Conservation (phyloP, 2,797 vertebrate species). For the Chelon auratus region DNA sequence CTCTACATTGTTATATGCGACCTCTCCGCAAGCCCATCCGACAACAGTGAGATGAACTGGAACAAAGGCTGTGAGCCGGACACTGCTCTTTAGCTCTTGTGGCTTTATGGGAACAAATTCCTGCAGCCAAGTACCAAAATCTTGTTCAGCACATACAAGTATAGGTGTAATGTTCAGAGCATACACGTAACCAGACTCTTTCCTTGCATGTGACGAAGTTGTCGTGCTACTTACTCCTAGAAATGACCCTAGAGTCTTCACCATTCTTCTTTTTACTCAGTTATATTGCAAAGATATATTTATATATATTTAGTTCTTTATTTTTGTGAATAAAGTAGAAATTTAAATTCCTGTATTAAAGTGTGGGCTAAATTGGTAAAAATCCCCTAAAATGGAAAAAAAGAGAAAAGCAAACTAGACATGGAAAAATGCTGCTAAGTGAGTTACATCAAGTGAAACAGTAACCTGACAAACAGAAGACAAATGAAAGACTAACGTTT, state of each 20-base stretch:
- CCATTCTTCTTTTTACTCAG: neutral
- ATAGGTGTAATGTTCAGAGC: neutral
- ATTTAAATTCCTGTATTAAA: no score
- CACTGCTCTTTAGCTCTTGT: neutral
- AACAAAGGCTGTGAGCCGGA: neutral
- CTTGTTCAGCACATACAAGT: neutral
- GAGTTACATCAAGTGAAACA: no score
- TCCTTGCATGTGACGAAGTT: neutral
- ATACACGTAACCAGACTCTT: neutral
- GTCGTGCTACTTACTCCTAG: neutral
- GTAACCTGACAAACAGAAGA: no score
- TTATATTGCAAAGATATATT: neutral
- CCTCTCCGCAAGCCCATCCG: neutral
- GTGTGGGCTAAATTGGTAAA: no score
- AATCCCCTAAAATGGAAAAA: no score
- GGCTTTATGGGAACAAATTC: neutral
- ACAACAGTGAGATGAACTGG: neutral
- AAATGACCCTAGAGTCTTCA: neutral
- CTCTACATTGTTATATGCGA: neutral
- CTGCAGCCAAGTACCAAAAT: neutral
- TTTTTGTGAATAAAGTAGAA: no score
- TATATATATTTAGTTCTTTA: neutral
- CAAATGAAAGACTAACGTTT: no score
- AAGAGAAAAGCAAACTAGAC: no score
- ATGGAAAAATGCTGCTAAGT: no score